Base-by-base conservation (phyloP, 2,797 vertebrate species). In the Parauchenoglanis punctatus region DNA sequence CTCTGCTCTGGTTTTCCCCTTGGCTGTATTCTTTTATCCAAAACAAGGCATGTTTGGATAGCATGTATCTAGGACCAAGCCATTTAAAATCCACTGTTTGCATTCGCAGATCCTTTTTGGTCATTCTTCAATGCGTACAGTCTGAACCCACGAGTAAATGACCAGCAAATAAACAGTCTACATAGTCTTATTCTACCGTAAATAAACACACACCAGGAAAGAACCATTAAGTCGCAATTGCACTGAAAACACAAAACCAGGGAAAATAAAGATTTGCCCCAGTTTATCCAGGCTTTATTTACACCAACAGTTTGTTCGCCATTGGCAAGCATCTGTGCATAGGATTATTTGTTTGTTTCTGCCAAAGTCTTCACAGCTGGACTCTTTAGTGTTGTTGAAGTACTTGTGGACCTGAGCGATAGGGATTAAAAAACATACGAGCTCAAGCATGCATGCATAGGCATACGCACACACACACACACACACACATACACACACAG, bases 281-380 rank as follows among this genome's bases (percentile, higher is more conserved):
- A 58, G 70, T 52, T 83, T 91, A 77, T 89, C 81, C 87, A 87
- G 86, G 92, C 92, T 96, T 95, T 95, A 91, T 95, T 95, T 95
- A 87, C 90, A 40, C 76, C 88, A 58, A 76, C 77, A 84, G 87
- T 90, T 93, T 93, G 93, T 94, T 92, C 90, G 90, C 91, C 80
- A 86, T 85, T 87, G 89, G 87, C 83, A 91, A 94, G 94, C 92
- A 92, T 94, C 90, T 91, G 89, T 91, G 94, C 93, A 87, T 95
- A 89, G 76, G 59, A 89, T 88, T 93, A 93, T 95, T 96, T 95
- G 92, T 96, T 96, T 94, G 92, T 93, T 92, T 92, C 89, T 88
- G 83, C 49, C 77, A 91, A 40, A 89, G 88, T 92, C 72, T 28
- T 91, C 63, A 72, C 87, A 91, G 87, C 85, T 83, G 87, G 68